A percentile compares a stretch with the other conserved stretches of the same genome.
phyloP scores from a whole-genome alignment of 1,140 invertebrate species.

The Neocloeon triangulifer region DNA sequence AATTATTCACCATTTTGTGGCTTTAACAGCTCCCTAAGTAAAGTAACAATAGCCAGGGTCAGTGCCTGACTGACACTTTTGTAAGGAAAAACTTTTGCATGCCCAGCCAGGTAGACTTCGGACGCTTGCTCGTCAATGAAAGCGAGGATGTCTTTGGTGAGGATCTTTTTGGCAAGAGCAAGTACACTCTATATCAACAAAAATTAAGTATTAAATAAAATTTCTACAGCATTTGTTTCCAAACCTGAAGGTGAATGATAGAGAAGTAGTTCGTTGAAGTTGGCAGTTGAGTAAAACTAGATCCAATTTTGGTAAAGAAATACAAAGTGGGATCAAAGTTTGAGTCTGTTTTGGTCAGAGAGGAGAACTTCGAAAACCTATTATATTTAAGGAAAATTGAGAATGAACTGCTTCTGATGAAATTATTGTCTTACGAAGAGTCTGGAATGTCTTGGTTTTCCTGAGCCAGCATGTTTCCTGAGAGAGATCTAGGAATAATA shows the following conservation, averaged over 20 bases:
- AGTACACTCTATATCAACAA: constrained; percentile 36
- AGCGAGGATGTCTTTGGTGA: constrained; percentile 60
- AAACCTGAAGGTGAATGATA: constrained; percentile 35
- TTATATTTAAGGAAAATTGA: no score
- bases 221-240: no score
- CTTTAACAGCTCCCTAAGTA: constrained; percentile 75
- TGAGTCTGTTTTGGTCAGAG: no score
- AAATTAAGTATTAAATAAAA: no score
- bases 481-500: constrained; percentile 81
- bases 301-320: constrained; percentile 81
- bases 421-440: no score
- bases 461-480: no score
- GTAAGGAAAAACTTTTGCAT: constrained; percentile 58
- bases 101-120: constrained; percentile 41
- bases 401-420: no score
- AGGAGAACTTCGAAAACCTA: no score
- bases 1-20: constrained; percentile 52
- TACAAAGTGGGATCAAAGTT: constrained; percentile 63
- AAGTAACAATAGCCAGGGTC: constrained; percentile 77
- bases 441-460: no score
- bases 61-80: constrained; percentile 85
- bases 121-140: constrained; percentile 57
- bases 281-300: constrained; percentile 75
- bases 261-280: constrained; percentile 35
- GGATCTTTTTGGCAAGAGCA: constrained; percentile 60